Base-by-base conservation (phyloP, 2,797 vertebrate genomes). In the Tauraco hartlaubi region DNA sequence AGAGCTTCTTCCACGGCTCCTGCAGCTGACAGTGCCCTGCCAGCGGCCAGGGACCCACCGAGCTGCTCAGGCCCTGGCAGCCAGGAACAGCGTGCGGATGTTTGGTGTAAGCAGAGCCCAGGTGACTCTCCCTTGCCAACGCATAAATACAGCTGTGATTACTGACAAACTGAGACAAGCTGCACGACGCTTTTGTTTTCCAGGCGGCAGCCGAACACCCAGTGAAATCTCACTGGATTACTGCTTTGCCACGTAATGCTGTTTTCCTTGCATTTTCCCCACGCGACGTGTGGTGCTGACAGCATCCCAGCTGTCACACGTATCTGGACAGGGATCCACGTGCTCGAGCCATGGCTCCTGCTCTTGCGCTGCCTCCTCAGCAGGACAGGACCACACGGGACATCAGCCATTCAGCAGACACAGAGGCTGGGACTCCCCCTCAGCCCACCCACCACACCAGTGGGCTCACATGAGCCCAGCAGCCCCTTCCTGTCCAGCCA, bases 221-320 rank as follows among this genome's bases (percentile, higher is more conserved):
- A 64, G 59, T 2, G 4, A 52, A 83, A 35, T 54, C 22, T 79
- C 41, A 29, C 48, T 37, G 4, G 3, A 3, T 54, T 49, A 54
- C 85, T 84, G 52, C 69, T 67, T 86, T 88, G 67, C 78, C 71
- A 44, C 0, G 0, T 46, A 41, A 55, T 79, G 23, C 46, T 62
- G 46, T 76, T 69, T 88, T 58, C n/a, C 26, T 46, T 2, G 2
- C 3, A 3, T 76, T 59, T 80, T 56, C 29, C 51, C 43, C 0
- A 0, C 2, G 6, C 25, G 16, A 15, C 0, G 0, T 33, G 49
- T 69, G 33, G 59, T 5, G 68, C 68, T 73, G 55, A 64, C 23
- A 69, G 59, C 63, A 55, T 37, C 23, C 56, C 0, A 0, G 9
- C 6, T 84, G 35, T 55, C 69, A 63, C 0, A 0, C 0, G 0